Evolutionary conservation across 2,113 vertebrate genomes (phyloP), one percentile per base, ranked within the genome.

Genomic region (Zapus hudsonius): DNA sequence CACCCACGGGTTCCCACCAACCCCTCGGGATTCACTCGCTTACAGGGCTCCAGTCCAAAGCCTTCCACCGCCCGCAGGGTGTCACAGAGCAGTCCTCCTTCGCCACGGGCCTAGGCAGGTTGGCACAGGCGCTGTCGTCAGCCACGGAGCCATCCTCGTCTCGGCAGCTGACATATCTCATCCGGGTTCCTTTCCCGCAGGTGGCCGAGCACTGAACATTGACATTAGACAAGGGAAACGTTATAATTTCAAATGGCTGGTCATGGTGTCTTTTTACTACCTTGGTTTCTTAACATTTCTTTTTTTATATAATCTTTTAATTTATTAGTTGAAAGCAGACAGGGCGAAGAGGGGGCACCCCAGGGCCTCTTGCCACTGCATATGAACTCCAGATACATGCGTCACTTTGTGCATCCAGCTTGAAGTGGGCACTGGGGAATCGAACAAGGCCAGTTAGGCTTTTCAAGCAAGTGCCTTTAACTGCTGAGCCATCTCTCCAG

Each of bases 161-260:
- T 4, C 99, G 98, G 94, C 99, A 99, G 96, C 99, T 99, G 96
- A 99, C 99, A 0, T 99, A 99, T 90, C 99, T 98, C 99, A 99
- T 99, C 69, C 99, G 98, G 1, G 98, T 99, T 42, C 99, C 99
- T 96, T 99, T 99, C 63, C 99, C 99, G 1, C 99, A 99, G 0
- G 99, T 99, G 85, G 99, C 98, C 0, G 99, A 99, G 95, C 99
- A 99, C 99, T 99, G 97, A 96, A 93, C 44, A 80, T 94, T 96
- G 42, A 97, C 70, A 33, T 40, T 95, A 89, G 92, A 94, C 2
- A 27, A 86, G n/a, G 81, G 13, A 86, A 59, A 74, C 8, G 22
- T 3, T n/a, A 27, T 33, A 5, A 89, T 89, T 69, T 78, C 79
- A 91, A 80, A 72, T 1, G 31, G 40, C 25, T 47, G 40, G 55